A percentile compares a stretch with the other conserved stretches of the same genome.
Evolutionary conservation across 2,888 invertebrate species (phyloP).

Genomic region (Plemyria rubiginata): DNA sequence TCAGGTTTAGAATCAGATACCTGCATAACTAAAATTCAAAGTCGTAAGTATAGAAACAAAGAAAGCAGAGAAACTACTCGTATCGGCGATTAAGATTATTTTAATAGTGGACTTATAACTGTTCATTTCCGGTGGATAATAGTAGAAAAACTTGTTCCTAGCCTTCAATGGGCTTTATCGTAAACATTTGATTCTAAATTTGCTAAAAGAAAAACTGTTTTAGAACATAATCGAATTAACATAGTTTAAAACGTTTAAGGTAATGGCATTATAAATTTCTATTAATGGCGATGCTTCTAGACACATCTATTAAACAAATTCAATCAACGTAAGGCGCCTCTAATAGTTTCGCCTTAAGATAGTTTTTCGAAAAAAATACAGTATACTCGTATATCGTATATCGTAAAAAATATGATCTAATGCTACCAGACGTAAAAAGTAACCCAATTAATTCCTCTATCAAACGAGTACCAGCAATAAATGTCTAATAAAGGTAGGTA

Average conservation of each 20-base stretch:
- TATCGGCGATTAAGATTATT: constrained; percentile 43
- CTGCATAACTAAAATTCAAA: constrained; percentile 22
- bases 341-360: not conserved
- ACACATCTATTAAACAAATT: constrained; percentile 5
- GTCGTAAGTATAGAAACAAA: constrained; percentile 30
- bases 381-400: not conserved
- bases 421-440: constrained; percentile 33
- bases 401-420: constrained; percentile 25
- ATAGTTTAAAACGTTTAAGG: constrained; percentile 35
- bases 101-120: constrained; percentile 37
- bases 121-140: constrained; percentile 58
- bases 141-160: constrained; percentile 54
- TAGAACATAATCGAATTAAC: constrained; percentile 43
- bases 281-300: constrained; percentile 40
- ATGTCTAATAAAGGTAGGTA: constrained; percentile 38
- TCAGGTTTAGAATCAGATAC: constrained; percentile 25
- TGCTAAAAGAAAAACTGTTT: constrained; percentile 28
- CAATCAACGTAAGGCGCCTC: not conserved
- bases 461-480: constrained; percentile 39
- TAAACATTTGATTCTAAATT: constrained; percentile 48
- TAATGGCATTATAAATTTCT: constrained; percentile 49
- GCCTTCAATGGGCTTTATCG: constrained; percentile 35
- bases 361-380: not conserved
- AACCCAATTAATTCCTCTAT: constrained; percentile 38
- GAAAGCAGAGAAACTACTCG: constrained; percentile 26